Evolutionary conservation across 2,888 invertebrate species (phyloP).

Genomic region (Trilocha varians): DNA sequence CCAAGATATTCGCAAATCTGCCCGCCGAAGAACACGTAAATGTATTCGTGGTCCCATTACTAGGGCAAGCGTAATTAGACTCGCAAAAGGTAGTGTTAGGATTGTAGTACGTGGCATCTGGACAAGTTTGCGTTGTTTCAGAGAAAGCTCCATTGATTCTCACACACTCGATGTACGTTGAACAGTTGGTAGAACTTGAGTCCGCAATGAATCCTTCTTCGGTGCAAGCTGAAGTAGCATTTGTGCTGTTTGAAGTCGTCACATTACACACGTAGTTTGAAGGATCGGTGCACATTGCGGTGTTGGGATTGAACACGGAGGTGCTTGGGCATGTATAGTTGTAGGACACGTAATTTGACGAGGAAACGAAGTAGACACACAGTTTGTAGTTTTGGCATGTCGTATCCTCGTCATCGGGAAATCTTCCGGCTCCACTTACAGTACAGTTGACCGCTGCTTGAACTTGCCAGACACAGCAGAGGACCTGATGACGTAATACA

Average conservation of each 20-base stretch:
- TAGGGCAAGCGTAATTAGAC: conserved; percentile 34
- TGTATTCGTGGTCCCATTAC: conserved; percentile 8
- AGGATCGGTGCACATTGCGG: conserved; percentile 36
- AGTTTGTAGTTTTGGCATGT: conserved; percentile 55
- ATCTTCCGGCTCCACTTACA: conserved; percentile 38
- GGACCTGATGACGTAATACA: too few relatives aligned
- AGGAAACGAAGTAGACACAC: conserved; percentile 34
- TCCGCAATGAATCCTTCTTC: conserved; percentile 43
- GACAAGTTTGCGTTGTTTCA: conserved; percentile 40
- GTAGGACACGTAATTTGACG: conserved; percentile 33
- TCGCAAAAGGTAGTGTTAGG: conserved; percentile 51
- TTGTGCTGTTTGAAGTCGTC: conserved; percentile 18
- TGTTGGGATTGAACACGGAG: conserved; percentile 49
- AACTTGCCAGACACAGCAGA: conserved; percentile 26
- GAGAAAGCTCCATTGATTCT: conserved; percentile 31
- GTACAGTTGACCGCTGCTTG: conserved; percentile 43
- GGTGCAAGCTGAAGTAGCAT: conserved; percentile 32
- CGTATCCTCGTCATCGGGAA: conserved; percentile 44
- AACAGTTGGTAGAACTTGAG: conserved; percentile 39
- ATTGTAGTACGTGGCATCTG: conserved; percentile 36
- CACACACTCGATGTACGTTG: conserved; percentile 47
- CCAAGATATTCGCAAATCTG: conserved; percentile 45
- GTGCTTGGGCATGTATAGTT: conserved; percentile 54
- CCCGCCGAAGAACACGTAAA: conserved; percentile 50
- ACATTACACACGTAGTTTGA: conserved; percentile 41